Base-by-base conservation (phyloP, 2,797 vertebrate species). In the Bryconaethiops microstoma region DNA sequence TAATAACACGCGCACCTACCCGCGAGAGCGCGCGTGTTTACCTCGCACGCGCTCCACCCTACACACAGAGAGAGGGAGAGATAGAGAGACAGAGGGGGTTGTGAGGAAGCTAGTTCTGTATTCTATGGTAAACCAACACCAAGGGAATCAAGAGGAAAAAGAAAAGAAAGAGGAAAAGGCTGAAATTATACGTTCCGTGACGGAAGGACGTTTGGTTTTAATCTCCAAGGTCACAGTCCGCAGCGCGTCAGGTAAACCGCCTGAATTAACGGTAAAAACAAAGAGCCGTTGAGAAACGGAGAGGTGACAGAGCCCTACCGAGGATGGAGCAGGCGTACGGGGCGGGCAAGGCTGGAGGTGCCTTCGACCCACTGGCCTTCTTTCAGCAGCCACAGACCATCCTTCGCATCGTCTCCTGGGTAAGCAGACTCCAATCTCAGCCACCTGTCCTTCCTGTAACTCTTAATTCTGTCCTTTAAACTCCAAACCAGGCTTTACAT, bases 321-420 rank as follows among this genome's bases (percentile, higher is more conserved):
- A 84, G 77, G 82, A 87, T 87, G 87, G 86, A 86, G 45, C 87
- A 88, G 74, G 87, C 86, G 25, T 88, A 88, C 71, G 87, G 87
- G 39, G 87, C 87, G 68, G 86, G 86, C 14, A 88, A 88, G 65
- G 86, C 87, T 64, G 87, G 87, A 9, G 87, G 86, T 6, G 81
- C 86, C 25, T 88, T 88, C 81, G 85, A 87, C 72, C 85, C 82
- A 0, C 29, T 85, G 10, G 78, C 82, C 7, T 88, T 88, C 80
- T 69, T 88, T 50, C 80, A 72, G 72, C 87, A 88, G 21, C 87
- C 87, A 7, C 87, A 86, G 57, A 84, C 83, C 13, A 73, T 88
- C 48, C 81, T 88, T 8, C 85, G 87, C 8, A 14, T 88, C 5
- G 78, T 87, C 19, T 87, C 83, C 13, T 88, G 87, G 87, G 87